Conservation (phyloP, 2,888 invertebrate genomes). For the Drosophila emarginata region DNA sequence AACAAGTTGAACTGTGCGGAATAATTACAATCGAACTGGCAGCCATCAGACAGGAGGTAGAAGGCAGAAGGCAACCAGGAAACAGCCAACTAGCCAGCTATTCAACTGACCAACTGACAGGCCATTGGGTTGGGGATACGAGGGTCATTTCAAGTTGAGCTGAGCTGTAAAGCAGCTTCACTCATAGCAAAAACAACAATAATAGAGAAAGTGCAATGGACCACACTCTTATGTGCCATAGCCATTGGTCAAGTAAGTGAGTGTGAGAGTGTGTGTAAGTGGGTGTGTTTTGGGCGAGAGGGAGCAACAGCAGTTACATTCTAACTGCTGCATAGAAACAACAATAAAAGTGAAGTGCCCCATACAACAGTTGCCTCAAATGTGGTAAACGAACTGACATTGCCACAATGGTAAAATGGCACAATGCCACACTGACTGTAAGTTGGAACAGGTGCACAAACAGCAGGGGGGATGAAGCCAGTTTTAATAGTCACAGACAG, state of each 20-base stretch:
- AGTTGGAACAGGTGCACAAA: slow-evolving; percentile 1
- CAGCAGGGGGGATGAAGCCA: neutral
- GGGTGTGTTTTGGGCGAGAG: too few relatives aligned
- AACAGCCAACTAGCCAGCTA: slow-evolving; percentile 55
- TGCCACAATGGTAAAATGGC: slow-evolving; percentile 7
- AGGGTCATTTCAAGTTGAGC: slow-evolving; percentile 2
- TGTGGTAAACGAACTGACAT: slow-evolving; percentile 25
- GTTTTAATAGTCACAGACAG: neutral
- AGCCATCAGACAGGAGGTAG: neutral
- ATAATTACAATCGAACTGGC: slow-evolving; percentile 67
- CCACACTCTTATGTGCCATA: slow-evolving; percentile 6
- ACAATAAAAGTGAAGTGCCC: slow-evolving; percentile 41
- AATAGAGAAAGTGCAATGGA: slow-evolving; percentile 8
- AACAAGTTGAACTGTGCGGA: slow-evolving; percentile 54
- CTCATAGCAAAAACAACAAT: neutral
- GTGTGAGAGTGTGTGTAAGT: slow-evolving; percentile 23
- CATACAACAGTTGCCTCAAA: slow-evolving; percentile 41
- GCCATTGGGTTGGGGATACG: neutral
- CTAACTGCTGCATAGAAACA: slow-evolving; percentile 27
- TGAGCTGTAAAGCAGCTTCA: neutral
- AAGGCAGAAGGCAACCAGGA: slow-evolving; percentile 33
- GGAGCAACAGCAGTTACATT: slow-evolving; percentile 22
- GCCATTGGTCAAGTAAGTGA: slow-evolving; percentile 6
- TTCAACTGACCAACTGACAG: slow-evolving; percentile 39
- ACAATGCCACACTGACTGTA: neutral